Evolutionary conservation across 2,113 vertebrate genomes (phyloP), one percentile per base, ranked within the genome.

Genomic region (Columbina picui): DNA sequence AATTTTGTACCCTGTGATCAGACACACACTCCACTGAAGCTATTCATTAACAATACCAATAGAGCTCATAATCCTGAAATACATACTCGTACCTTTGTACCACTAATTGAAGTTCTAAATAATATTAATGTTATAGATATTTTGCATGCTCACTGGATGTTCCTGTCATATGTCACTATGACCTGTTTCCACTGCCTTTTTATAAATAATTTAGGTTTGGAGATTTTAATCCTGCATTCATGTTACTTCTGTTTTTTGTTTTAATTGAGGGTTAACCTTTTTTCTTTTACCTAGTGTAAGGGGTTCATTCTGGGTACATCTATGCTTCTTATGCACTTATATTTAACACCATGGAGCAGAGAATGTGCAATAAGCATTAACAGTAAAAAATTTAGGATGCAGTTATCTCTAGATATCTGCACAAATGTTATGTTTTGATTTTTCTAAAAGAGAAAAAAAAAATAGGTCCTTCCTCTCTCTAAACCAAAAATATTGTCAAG

Each of bases 271-370:
- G 5, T 32, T 90, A 61, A 16, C 3, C 53, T 34, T 38, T 30
- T 14, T 69, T 39, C 1, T n/a, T 81, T 77, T 43, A 74, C 2
- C 14, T 68, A 6, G 18, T 61, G 9, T 14, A 16, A 2, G 65
- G 6, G 2, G 27, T 32, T 89, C 36, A 77, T 80, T 63, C 36
- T 69, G 49, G 14, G 6, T 39, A 69, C 34, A 86, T 52, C 47
- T 74, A 17, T 22, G 19, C 6, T 78, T 91, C 45, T n/a, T 41
- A 67, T 26, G 36, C 20, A 69, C 6, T 38, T 32, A 2, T 50
- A 74, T 55, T 91, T 94, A 96, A 67, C 49, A 92, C 81, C 94
- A 87, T 21, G 84, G 97, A 96, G 22, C 61, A 92, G 36, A 95
- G 49, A 83, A 89, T 39, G 21, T 55, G 32, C 55, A 88, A 73